Percentiles rank a stretch among this genome's conserved stretches.
These are phyloP conservation scores for Kryptolebias marmoratus DNA, from an alignment of 2,113 vertebrate species.

Conservation along the genomic window DNA sequence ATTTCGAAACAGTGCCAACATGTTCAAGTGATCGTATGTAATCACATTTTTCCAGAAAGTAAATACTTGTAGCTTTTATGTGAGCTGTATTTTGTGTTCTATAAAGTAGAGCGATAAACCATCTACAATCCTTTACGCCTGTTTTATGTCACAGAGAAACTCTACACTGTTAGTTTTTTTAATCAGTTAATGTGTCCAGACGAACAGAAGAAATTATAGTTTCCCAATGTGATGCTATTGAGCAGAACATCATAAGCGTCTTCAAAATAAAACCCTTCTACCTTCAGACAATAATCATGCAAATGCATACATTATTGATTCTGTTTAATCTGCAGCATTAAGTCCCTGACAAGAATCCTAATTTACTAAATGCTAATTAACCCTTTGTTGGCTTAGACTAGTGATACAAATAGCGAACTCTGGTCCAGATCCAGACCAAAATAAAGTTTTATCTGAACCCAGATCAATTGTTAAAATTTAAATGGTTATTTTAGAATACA, in stretches of 20 bases:
- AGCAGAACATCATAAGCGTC: background rate
- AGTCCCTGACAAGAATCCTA: background rate
- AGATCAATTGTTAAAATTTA: no score
- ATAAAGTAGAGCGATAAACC: no score
- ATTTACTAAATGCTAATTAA: background rate
- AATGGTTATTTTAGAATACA: no score
- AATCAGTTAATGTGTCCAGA: background rate
- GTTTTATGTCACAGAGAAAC: background rate
- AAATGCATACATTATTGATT: background rate
- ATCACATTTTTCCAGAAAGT: no score
- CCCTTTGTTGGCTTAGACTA: background rate
- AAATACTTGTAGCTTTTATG: no score
- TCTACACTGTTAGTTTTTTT: background rate
- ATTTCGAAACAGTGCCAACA: no score
- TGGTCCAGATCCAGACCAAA: no score
- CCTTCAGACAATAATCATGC: conserved; percentile 1
- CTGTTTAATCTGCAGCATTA: background rate
- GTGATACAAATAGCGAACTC: no score
- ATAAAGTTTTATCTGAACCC: no score
- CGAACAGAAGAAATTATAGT: background rate
- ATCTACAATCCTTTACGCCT: background rate
- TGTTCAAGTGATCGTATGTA: no score
- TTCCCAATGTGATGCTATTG: background rate
- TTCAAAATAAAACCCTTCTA: background rate
- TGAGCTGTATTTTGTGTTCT: no score